Base-by-base conservation (phyloP, 2,113 vertebrate genomes). In the Mus spicilegus region DNA sequence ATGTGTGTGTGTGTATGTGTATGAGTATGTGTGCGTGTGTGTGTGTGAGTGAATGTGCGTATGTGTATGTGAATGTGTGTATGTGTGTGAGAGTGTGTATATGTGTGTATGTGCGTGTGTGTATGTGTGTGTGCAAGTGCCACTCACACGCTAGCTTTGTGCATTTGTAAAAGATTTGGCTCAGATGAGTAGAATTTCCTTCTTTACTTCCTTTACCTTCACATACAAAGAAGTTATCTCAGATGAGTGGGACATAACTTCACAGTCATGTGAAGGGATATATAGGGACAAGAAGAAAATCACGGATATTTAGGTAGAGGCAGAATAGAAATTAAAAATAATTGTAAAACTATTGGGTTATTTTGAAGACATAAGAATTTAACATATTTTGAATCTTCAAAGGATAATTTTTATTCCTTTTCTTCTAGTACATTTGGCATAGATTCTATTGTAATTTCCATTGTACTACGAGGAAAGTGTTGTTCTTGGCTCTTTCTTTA, bases 351-450 rank as follows among this genome's bases (percentile, higher is more conserved):
- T 42, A 61, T 1, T 88, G 77, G 58, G 20, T 58, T 84, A 63
- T 56, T 87, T 92, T 78, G 20, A 94, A 96, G n/a, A 95, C 85
- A 69, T 75, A 95, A 85, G 36, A 12, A 75, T 90, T 58, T 58
- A 81, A 49, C 42, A 80, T 16, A 86, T 67, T 93, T 91, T 75
- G 56, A 91, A 42, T 91, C 72, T 7, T 78, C n/a, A 39, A 84
- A 82, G 36, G 87, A n/a, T 5, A 69, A 22, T 73, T 86, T 94
- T 89, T 67, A 58, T 92, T 58, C 24, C 76, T 90, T 92, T 89
- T 85, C 56, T 95, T 5, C 61, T 33, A 72, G 8, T 87, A 69
- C 49, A 16, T 86, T 65, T 95, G 72, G 14, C 39, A 87, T 39
- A 90, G 30, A 87, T 87, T 49, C 56, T 75, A 87, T 80, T 84